Evolutionary conservation across 2,797 vertebrate genomes (phyloP), one percentile per base, ranked within the genome.

Genomic region (Labroides dimidiatus): DNA sequence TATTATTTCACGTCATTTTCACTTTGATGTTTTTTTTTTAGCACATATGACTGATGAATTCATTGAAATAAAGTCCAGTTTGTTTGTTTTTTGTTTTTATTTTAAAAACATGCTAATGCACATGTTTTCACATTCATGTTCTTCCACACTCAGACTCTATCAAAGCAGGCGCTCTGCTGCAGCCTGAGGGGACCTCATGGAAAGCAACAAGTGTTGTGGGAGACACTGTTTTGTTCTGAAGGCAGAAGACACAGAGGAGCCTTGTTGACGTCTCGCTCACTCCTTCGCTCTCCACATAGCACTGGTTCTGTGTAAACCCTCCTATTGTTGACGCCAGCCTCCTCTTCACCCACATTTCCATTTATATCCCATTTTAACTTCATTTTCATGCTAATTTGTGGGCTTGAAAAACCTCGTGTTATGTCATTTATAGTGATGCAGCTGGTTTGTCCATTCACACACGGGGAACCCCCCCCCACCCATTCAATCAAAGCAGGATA

Each of bases 361-460:
- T 92, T 92, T 92, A 92, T 89, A 91, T 78, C 85, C 86, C 68
- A 75, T 92, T 90, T 91, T 87, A 87, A 86, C 77, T 81, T 90
- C 74, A 92, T 92, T 92, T 89, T 89, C 88, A 93, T 92, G 90
- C 90, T 92, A 92, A 92, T 94, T 92, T 85, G 53, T 69, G 55
- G 43, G 24, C 63, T 33, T 89, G 84, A 85, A 74, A 82, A 87
- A 89, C 81, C 79, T 86, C 84, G 84, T 92, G 84, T 92, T 75
- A 89, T 89, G 90, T 87, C 87, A 87, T 83, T 91, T 91, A 88
- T 89, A 89, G 85, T 85, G 83, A 88, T 89, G 86, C 87, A 89
- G 90, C 92, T 93, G 89, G 87, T 88, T 89, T 86, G 75, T 89
- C 78, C 87, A 64, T 70, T 70, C 61, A 60, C 64, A 70, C 68